A percentile compares a stretch with the other conserved stretches of the same genome.
These are phyloP conservation scores for Madoqua kirkii DNA, from an alignment of 2,113 vertebrate species.

Conservation along the genomic window DNA sequence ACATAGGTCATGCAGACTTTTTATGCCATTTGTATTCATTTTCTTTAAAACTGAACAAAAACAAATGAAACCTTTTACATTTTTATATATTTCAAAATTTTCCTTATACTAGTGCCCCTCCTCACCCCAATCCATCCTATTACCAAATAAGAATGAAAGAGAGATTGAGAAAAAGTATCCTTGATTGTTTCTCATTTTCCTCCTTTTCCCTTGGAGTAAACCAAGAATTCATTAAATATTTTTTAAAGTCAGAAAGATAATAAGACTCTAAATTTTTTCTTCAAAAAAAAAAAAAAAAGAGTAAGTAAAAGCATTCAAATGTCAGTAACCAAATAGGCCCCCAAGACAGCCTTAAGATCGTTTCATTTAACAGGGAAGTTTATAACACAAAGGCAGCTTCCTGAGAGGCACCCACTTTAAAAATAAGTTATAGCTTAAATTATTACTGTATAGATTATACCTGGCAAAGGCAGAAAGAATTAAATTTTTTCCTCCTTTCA, in stretches of 20 bases:
- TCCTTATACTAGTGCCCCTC: slow-evolving; percentile 67
- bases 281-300: neutral
- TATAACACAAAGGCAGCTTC: slow-evolving; percentile 27
- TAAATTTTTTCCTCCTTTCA: neutral
- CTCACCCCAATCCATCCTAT: slow-evolving; percentile 44
- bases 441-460: slow-evolving; percentile 31
- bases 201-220: slow-evolving; percentile 35
- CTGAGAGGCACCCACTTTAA: slow-evolving; percentile 38
- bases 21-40: slow-evolving; percentile 61
- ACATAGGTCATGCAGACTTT: slow-evolving; percentile 57
- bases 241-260: slow-evolving; percentile 30
- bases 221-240: neutral
- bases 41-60: slow-evolving; percentile 71
- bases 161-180: neutral
- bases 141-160: slow-evolving; percentile 29
- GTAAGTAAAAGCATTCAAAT: slow-evolving; percentile 27
- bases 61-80: slow-evolving; percentile 69
- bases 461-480: slow-evolving; percentile 31
- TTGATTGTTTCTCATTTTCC: slow-evolving; percentile 32
- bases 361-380: slow-evolving; percentile 39
- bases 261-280: neutral
- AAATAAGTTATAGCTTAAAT: slow-evolving; percentile 58
- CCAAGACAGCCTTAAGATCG: neutral
- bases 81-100: slow-evolving; percentile 72
- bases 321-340: slow-evolving; percentile 2